phyloP scores from a whole-genome alignment of 2,113 vertebrate genomes.

The Tetrao urogallus region DNA sequence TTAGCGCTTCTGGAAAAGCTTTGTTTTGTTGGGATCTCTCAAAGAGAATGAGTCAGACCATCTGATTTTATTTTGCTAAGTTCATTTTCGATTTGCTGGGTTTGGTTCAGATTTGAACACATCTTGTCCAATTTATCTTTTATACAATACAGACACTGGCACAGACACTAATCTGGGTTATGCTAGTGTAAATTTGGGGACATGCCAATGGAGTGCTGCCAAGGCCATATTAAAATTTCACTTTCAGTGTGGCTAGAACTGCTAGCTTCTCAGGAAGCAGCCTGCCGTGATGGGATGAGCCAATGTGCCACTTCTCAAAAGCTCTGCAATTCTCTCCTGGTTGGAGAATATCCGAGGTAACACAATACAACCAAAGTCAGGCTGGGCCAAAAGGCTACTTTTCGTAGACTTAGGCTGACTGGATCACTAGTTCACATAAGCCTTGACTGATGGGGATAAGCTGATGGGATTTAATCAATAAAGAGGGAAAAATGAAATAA shows the following conservation, averaged over 20 bases:
- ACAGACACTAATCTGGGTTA: not conserved
- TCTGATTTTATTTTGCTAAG: slow-evolving; percentile 60
- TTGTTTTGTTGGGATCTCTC: slow-evolving; percentile 23
- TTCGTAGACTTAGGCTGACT: slow-evolving; percentile 65
- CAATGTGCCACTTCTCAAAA: slow-evolving; percentile 18
- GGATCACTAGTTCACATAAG: slow-evolving; percentile 63
- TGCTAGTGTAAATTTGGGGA: slow-evolving; percentile 54
- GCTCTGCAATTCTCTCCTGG: slow-evolving; percentile 51
- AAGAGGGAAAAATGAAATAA: slow-evolving; percentile 63
- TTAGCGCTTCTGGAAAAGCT: slow-evolving; percentile 20
- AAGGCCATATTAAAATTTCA: slow-evolving; percentile 60
- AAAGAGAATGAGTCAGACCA: slow-evolving; percentile 40
- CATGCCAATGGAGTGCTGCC: slow-evolving; percentile 41
- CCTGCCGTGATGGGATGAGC: slow-evolving; percentile 35
- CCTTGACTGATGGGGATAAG: slow-evolving; percentile 57
- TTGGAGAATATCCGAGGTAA: slow-evolving; percentile 66
- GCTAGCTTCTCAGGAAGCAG: slow-evolving; percentile 73
- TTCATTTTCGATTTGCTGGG: slow-evolving; percentile 33
- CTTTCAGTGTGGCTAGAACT: slow-evolving; percentile 47
- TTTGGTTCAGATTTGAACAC: slow-evolving; percentile 35
- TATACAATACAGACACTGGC: slow-evolving; percentile 42
- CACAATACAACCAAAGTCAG: not conserved
- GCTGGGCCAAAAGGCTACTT: slow-evolving; percentile 65
- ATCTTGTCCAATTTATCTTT: slow-evolving; percentile 53
- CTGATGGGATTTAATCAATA: slow-evolving; percentile 68